phyloP scores from a whole-genome alignment of 2,888 invertebrate genomes.

The Creontiades dilutus region DNA sequence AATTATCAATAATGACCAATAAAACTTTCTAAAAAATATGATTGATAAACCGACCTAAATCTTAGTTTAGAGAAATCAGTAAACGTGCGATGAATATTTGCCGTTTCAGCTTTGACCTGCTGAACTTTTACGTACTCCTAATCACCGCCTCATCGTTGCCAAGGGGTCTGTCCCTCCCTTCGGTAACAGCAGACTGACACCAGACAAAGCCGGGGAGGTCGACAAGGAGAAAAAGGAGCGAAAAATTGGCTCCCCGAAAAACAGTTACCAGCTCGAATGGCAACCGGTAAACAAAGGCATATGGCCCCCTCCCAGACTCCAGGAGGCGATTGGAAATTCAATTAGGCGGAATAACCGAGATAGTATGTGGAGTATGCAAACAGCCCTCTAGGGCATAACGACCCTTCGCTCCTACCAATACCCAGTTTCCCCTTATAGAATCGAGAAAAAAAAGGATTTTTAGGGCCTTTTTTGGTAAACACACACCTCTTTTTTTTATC shows the following conservation, averaged over 20 bases:
- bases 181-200: no score
- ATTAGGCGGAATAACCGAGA: constrained; percentile 58
- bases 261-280: neutral
- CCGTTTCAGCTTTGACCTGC: no score
- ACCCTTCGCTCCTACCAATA: neutral
- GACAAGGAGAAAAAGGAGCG: neutral
- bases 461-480: neutral
- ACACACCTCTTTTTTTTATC: neutral
- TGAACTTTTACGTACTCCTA: no score
- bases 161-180: no score
- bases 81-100: no score
- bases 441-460: neutral
- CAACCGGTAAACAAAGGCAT: constrained; percentile 40
- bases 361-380: constrained; percentile 61
- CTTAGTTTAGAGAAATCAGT: no score
- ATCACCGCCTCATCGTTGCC: no score
- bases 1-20: no score
- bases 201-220: no score
- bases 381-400: constrained; percentile 29
- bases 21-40: no score
- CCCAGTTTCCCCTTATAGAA: neutral
- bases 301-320: constrained; percentile 1
- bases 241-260: neutral
- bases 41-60: no score
- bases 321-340: constrained; percentile 56